Base-by-base conservation (phyloP, 2,888 invertebrate genomes). In the Athetis lepigone region DNA sequence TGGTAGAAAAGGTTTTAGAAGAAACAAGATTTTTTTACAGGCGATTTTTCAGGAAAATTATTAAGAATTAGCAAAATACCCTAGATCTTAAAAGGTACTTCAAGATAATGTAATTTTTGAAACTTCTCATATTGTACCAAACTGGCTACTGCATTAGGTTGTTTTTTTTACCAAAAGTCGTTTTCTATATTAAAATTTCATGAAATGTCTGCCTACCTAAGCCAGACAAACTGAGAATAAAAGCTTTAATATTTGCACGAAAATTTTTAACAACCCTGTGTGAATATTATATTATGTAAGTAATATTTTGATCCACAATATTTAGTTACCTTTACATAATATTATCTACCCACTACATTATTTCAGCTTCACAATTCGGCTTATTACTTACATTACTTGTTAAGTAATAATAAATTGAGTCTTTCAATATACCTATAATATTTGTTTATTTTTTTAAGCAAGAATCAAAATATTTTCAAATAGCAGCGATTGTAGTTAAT, bases 271-370 rank as follows among this genome's bases (percentile, higher is more conserved):
- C 5, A 36, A 13, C 29, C 39, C 25, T 2, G 8, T 43, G 18
- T 46, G 21, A 43, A 62, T 36, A 46, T 25, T n/a, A n/a, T n/a
- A n/a, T n/a, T n/a, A n/a, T n/a, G n/a, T n/a, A n/a, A n/a, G n/a
- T n/a, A n/a, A 43, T 2, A 37, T 43, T 61, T 62, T 61, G 5
- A 7, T 27, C 21, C n/a, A 37, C 18, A 62, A n/a, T 49, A 36
- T 62, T 62, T 13, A 5, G 21, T 43, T 49, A 27, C 4, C 16
- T 33, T 36, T 62, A 43, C 9, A 45, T 21, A 7, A n/a, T n/a
- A n/a, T n/a, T n/a, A n/a, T 1, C 1, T 16, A 8, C 25, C 13
- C 21, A 25, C 36, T 25, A 36, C 7, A 21, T 21, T 43, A 11
- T 33, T 36, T 43, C 7, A 49, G 55, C 52, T 40, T 51, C 51